Conservation (phyloP, 2,797 vertebrate species). For the Todus mexicanus region DNA sequence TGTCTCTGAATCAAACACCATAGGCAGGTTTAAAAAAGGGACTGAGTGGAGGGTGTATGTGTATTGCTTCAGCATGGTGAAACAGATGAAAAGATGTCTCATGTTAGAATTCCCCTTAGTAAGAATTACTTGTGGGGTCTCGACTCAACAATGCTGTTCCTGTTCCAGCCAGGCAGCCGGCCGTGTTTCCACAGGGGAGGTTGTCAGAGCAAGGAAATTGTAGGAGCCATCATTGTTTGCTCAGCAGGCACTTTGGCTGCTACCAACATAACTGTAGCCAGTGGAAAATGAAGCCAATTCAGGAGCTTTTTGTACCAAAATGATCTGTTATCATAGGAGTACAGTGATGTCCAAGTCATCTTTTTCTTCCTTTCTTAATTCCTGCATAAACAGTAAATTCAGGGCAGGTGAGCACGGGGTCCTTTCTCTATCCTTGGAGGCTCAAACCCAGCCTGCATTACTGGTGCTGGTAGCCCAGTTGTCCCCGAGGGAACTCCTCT, state of each 20-base stretch:
- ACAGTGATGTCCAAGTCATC: not conserved
- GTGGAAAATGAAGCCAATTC: not conserved
- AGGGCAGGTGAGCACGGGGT: not conserved
- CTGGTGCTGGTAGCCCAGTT: not conserved
- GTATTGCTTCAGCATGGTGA: not conserved
- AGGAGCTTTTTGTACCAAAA: not conserved
- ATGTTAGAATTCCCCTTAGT: not conserved
- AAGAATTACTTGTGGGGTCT: not conserved
- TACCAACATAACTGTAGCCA: not conserved
- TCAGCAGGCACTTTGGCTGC: not conserved
- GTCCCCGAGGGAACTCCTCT: not conserved
- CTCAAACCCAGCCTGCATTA: not conserved
- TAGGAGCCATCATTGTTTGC: not conserved
- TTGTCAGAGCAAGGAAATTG: not conserved
- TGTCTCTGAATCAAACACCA: not conserved
- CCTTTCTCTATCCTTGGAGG: not conserved
- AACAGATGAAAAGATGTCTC: not conserved
- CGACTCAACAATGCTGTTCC: not conserved
- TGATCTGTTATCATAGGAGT: not conserved
- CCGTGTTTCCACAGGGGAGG: not conserved
- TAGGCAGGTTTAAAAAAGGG: not conserved
- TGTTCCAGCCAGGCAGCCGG: not conserved
- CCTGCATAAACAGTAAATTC: not conserved
- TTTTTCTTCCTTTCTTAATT: not conserved
- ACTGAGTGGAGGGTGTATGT: not conserved